Percentiles rank a stretch among this genome's conserved stretches.
Conservation (phyloP, 1,140 invertebrate species). For the Catajapyx aquilonaris region DNA sequence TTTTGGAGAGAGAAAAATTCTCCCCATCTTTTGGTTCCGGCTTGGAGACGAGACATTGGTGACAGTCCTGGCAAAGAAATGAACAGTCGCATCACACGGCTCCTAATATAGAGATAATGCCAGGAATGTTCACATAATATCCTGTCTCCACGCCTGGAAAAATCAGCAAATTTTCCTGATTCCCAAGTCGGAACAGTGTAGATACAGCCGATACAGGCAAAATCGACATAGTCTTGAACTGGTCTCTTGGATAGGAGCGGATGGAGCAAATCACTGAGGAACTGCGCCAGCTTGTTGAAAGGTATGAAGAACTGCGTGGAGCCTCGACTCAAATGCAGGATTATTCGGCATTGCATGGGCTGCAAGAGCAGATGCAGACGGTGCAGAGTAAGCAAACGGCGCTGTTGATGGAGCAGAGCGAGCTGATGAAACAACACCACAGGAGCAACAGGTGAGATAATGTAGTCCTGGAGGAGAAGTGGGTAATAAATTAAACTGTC, state of each 20-base stretch:
- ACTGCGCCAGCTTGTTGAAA: slow-evolving; percentile 21
- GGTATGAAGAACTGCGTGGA: slow-evolving; percentile 24
- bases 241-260: slow-evolving; percentile 24
- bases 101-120: too few species aligned
- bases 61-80: too few species aligned
- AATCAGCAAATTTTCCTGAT: too few species aligned
- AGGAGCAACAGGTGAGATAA: slow-evolving; percentile 16
- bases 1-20: slow-evolving; percentile 1
- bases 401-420: slow-evolving; percentile 28
- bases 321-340: slow-evolving; percentile 16
- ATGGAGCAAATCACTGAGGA: slow-evolving; percentile 27
- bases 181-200: too few species aligned
- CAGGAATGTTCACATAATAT: too few species aligned
- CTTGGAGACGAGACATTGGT: too few species aligned
- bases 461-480: background rate
- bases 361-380: slow-evolving; percentile 26
- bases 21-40: too few species aligned
- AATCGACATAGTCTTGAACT: background rate
- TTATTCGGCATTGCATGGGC: slow-evolving; percentile 14
- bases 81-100: too few species aligned
- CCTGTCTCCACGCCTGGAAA: too few species aligned
- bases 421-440: slow-evolving; percentile 23
- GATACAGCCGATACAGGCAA: too few species aligned
- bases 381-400: slow-evolving; percentile 24
- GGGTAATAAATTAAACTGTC: slow-evolving; percentile 9